These are phyloP conservation scores for Agelas oroides DNA, from an alignment of 37 sponge, comb jelly and placozoan genomes.

Conservation along the genomic window DNA sequence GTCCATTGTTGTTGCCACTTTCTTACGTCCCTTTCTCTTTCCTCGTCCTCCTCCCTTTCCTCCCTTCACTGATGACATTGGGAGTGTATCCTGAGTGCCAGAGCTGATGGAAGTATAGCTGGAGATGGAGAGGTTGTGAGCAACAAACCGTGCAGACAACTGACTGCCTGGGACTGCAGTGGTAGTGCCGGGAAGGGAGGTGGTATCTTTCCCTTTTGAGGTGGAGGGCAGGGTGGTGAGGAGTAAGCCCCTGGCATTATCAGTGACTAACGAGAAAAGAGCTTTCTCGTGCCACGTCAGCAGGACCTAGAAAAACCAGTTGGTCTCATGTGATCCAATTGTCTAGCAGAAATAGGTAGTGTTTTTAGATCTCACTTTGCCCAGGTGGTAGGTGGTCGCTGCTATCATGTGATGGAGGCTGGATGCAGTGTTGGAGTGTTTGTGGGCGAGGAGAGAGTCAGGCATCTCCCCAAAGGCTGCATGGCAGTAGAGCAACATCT, in stretches of 20 bases:
- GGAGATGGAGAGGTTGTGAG: neutral
- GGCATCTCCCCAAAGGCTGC: slow-evolving; percentile 77
- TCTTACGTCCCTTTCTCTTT: slow-evolving; percentile 22
- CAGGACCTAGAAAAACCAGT: neutral
- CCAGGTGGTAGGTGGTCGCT: slow-evolving; percentile 50
- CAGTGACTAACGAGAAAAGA: slow-evolving; percentile 27
- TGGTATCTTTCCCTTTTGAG: neutral
- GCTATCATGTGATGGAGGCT: slow-evolving; percentile 88
- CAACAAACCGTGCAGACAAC: neutral
- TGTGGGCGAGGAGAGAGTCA: slow-evolving; percentile 16
- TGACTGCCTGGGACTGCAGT: neutral
- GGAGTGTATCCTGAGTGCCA: neutral
- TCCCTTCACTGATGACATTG: too few species aligned
- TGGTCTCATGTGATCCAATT: too few species aligned
- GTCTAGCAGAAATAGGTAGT: too few species aligned
- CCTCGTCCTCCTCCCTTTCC: too few species aligned
- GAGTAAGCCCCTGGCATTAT: slow-evolving; percentile 25
- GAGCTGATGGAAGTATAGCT: slow-evolving; percentile 32
- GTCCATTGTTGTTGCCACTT: neutral
- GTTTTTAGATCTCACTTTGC: slow-evolving; percentile 68
- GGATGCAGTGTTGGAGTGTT: neutral
- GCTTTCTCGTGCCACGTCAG: slow-evolving; percentile 9
- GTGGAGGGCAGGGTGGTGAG: slow-evolving; percentile 24
- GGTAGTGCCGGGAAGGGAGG: neutral
- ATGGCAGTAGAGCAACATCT: slow-evolving; percentile 77